Evolutionary conservation across 2,888 invertebrate species (phyloP), one percentile per base, ranked within the genome.

Genomic region (Stictocephala bisonia): DNA sequence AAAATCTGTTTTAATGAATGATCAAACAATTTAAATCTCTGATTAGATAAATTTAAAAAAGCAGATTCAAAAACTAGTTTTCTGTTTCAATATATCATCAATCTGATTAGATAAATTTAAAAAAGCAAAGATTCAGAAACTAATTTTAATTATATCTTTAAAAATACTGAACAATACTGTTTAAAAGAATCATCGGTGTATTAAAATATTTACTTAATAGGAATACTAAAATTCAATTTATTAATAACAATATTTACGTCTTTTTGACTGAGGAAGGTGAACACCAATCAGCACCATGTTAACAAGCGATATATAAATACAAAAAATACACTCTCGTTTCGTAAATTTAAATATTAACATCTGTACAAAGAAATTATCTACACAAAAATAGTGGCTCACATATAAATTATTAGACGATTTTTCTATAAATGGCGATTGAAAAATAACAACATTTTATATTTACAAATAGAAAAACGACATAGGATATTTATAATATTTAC

Each of bases 331-430:
- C 40, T n/a, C n/a, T 29, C 60, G 35, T 44, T 40, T 64, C 64
- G 64, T 2, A 27, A 35, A 11, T 64, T 64, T 44, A 41, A 64
- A 40, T 60, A 60, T 35, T 64, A 64, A 64, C 64, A 60, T 44
- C 44, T 64, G 15, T 44, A 70, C 70, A 70, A n/a, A 56, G 31
- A 56, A 50, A 69, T 24, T 53, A 35, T 20, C 51, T 69, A 20
- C 27, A 58, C 41, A 71, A 71, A 58, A 64, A 71, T 71, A 71
- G 58, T 71, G 70, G 58, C 70, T 71, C 70, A 60, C 27, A 71
- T 69, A 69, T 71, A 71, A 71, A 71, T 71, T 71, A 71, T 56
- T 56, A 56, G 50, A 71, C 58, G 70, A 58, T 40, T 51, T n/a
- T n/a, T 64, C 64, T 44, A 64, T 58, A 58, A 71, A 58, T 56